These are phyloP conservation scores for Microchirus variegatus DNA, from an alignment of 2,797 vertebrate species.

Conservation along the genomic window DNA sequence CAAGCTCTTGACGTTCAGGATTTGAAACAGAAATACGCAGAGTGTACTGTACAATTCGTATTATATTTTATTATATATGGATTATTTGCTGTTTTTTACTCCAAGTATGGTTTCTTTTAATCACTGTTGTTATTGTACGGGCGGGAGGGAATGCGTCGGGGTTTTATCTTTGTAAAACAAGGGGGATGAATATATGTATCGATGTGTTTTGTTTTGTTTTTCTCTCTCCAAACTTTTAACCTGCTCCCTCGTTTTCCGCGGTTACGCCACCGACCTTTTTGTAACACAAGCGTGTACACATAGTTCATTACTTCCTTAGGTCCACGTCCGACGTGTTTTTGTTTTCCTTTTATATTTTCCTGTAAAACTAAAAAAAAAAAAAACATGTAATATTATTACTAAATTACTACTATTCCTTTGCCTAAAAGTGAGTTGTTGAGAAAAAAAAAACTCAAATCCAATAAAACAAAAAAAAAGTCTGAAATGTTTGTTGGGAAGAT, in stretches of 20 bases:
- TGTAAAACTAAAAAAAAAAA: slow-evolving; percentile 85
- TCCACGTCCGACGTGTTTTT: slow-evolving; percentile 74
- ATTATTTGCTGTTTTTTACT: slow-evolving; percentile 78
- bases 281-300: slow-evolving; percentile 82
- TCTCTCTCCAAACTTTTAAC: slow-evolving; percentile 39
- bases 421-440: slow-evolving; percentile 81
- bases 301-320: slow-evolving; percentile 80
- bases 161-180: slow-evolving; percentile 73
- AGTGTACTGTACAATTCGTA: slow-evolving; percentile 86
- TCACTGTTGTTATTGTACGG: slow-evolving; percentile 78
- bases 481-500: slow-evolving; percentile 27
- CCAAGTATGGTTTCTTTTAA: slow-evolving; percentile 76
- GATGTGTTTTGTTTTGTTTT: slow-evolving; percentile 66
- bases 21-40: slow-evolving; percentile 66
- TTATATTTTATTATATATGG: slow-evolving; percentile 86
- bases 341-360: slow-evolving; percentile 27
- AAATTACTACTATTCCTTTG: slow-evolving; percentile 82
- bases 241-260: slow-evolving; percentile 62
- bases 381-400: slow-evolving; percentile 84
- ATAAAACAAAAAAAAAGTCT: slow-evolving; percentile 64
- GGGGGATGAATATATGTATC: slow-evolving; percentile 78
- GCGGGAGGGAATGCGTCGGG: slow-evolving; percentile 69
- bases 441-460: slow-evolving; percentile 75
- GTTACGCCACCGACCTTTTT: slow-evolving; percentile 71
- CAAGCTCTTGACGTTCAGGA: slow-evolving; percentile 67